Percentiles rank a stretch among this genome's conserved stretches.
These are phyloP conservation scores for Epinephelus fuscoguttatus DNA, from an alignment of 2,113 vertebrate genomes.

Conservation along the genomic window DNA sequence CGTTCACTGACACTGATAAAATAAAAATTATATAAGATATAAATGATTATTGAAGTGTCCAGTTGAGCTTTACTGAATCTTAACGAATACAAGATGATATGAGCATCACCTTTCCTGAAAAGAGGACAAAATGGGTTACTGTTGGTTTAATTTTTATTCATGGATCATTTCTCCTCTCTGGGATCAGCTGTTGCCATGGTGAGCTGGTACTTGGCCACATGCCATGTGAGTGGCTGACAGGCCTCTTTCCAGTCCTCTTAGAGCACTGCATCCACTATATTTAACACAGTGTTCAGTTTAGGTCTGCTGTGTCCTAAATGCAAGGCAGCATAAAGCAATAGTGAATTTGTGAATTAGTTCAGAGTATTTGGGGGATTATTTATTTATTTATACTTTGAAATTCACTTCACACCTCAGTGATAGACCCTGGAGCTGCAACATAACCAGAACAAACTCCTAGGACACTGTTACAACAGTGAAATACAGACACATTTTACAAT, in stretches of 20 bases:
- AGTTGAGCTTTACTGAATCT: not conserved
- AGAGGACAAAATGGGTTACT: not conserved
- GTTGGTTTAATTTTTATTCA: constrained; percentile 39
- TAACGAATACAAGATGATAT: not conserved
- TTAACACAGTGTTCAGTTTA: constrained; percentile 9
- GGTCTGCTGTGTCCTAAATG: not conserved
- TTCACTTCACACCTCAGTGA: not conserved
- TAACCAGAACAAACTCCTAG: not conserved
- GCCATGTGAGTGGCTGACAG: constrained; percentile 45
- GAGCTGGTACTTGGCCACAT: constrained; percentile 52
- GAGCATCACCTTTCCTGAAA: not conserved
- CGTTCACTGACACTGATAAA: not conserved
- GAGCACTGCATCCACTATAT: constrained; percentile 19
- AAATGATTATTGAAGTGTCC: not conserved
- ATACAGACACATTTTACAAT: not conserved
- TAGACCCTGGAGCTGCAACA: not conserved
- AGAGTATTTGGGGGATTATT: not conserved
- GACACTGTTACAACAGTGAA: not conserved
- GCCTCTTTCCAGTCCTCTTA: constrained; percentile 35
- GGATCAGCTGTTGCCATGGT: constrained; percentile 69
- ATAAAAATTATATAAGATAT: not conserved
- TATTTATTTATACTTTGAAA: not conserved
- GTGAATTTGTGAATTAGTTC: not conserved
- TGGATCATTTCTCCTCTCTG: constrained; percentile 32
- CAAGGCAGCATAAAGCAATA: too few species aligned